Percentiles rank a stretch among this genome's conserved stretches.
These are phyloP conservation scores for Shinisaurus crocodilurus DNA, from an alignment of 2,113 vertebrate species.

Conservation along the genomic window DNA sequence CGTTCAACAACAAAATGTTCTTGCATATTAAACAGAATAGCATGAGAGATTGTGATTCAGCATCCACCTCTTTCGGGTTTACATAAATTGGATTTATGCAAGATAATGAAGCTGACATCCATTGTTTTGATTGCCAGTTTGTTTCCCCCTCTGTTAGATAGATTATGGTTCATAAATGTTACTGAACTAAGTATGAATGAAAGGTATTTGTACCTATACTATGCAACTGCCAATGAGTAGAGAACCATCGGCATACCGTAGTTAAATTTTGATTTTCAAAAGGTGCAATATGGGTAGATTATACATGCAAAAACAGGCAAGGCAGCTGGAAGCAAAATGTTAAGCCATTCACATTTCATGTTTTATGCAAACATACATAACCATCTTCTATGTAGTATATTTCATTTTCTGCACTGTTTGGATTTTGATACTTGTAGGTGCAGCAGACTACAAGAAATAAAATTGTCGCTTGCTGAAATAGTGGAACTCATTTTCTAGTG, in stretches of 20 bases:
- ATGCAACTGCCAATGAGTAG: not conserved
- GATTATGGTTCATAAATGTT: not conserved
- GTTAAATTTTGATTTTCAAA: not conserved
- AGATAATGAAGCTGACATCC: not conserved
- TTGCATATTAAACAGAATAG: not conserved
- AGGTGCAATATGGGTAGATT: not conserved
- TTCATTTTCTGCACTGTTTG: not conserved
- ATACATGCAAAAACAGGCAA: not conserved
- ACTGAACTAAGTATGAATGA: not conserved
- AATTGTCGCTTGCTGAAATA: not conserved
- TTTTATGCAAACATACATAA: not conserved
- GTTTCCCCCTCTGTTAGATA: not conserved
- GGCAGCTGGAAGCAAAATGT: not conserved
- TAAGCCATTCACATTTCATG: not conserved
- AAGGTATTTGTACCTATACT: not conserved
- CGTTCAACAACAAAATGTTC: not conserved
- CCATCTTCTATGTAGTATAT: not conserved
- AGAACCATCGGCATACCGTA: not conserved
- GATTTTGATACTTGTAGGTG: not conserved
- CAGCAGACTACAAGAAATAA: not conserved
- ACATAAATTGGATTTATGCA: not conserved
- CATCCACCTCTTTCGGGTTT: not conserved
- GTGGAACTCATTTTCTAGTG: not conserved
- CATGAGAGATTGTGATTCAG: not conserved
- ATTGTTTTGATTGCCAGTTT: not conserved